A percentile compares a stretch with the other conserved stretches of the same genome.
phyloP scores from a whole-genome alignment of 2,797 vertebrate species.

The Schizothorax lantsangensis region DNA sequence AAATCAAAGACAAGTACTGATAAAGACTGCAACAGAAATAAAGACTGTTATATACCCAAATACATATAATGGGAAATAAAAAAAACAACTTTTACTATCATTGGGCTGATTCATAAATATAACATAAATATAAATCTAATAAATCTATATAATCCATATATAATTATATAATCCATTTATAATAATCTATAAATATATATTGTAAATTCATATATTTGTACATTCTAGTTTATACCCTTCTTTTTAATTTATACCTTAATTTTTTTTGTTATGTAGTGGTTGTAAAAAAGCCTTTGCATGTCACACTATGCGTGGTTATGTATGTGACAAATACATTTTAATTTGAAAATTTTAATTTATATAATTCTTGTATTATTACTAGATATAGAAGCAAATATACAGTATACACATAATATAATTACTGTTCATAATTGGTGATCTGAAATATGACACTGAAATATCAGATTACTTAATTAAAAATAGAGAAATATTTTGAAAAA shows the following conservation, averaged over 20 bases:
- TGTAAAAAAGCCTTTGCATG: background rate
- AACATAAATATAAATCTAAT: background rate
- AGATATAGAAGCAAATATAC: background rate
- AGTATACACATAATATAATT: background rate
- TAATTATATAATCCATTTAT: background rate
- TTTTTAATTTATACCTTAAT: background rate
- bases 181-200: background rate
- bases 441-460: too few relatives aligned
- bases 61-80: background rate
- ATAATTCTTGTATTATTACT: background rate
- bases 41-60: background rate
- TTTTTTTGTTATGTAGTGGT: background rate
- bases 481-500: background rate
- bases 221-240: background rate
- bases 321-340: background rate
- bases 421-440: too few relatives aligned
- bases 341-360: background rate
- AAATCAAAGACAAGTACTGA: too few relatives aligned
- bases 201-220: background rate
- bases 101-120: background rate
- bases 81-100: background rate
- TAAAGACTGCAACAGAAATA: too few relatives aligned
- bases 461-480: background rate
- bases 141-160: background rate
- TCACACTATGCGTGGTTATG: background rate